Conservation (phyloP, 2,797 vertebrate genomes). For the Onychomys arenicola region DNA sequence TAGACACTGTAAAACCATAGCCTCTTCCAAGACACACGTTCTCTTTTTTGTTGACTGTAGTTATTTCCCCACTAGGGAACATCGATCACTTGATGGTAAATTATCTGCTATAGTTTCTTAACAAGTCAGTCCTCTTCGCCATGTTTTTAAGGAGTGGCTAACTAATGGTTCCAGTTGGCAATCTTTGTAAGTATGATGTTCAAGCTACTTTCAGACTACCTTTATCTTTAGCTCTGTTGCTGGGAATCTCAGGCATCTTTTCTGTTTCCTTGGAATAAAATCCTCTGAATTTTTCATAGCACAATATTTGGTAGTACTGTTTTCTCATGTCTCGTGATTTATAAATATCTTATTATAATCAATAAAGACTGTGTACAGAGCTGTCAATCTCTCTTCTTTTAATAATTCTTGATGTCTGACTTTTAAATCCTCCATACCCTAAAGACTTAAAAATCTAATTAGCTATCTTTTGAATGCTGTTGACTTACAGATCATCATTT, state of each 20-base stretch:
- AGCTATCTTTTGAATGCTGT: conserved; percentile 70
- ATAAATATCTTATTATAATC: conserved; percentile 72
- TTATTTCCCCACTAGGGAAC: background rate
- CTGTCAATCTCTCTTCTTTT: conserved; percentile 77
- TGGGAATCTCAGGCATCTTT: conserved; percentile 1
- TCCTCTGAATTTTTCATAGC: conserved; percentile 2
- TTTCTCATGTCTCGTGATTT: conserved; percentile 28
- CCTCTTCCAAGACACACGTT: conserved; percentile 56
- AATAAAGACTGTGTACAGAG: conserved; percentile 66
- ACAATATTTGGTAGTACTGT: conserved; percentile 28
- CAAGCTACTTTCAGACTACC: conserved; percentile 22
- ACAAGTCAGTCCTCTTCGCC: background rate
- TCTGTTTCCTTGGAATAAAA: conserved; percentile 4
- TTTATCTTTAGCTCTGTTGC: background rate
- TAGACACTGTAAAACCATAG: conserved; percentile 36
- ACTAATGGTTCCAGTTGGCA: background rate
- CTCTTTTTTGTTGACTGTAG: background rate
- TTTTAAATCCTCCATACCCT: conserved; percentile 69
- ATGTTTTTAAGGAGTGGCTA: conserved; percentile 31
- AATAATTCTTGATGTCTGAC: conserved; percentile 71
- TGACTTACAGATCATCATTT: conserved; percentile 76
- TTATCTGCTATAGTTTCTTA: conserved; percentile 23
- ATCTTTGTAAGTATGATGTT: background rate
- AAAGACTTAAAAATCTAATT: conserved; percentile 81
- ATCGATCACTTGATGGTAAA: conserved; percentile 23